A percentile compares a stretch with the other conserved stretches of the same genome.
Conservation (phyloP, 2,888 invertebrate species). For the Abscondita cerata region DNA sequence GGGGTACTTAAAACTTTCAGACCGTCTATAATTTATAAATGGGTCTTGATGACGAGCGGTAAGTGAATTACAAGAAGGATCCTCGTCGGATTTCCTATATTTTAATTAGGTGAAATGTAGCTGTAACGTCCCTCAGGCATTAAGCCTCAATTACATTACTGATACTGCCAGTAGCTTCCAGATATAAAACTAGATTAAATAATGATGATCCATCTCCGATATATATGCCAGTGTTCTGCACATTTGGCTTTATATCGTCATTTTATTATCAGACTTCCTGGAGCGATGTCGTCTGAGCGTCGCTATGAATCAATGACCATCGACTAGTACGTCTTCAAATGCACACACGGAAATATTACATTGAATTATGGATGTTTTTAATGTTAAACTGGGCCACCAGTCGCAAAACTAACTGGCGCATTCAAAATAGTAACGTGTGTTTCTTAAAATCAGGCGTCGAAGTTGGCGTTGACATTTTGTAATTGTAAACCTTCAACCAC, state of each 20-base stretch:
- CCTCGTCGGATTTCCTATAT: conserved; percentile 47
- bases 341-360: conserved; percentile 20
- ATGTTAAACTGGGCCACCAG: too few species aligned
- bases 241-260: conserved; percentile 31
- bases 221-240: conserved; percentile 19
- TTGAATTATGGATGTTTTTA: too few species aligned
- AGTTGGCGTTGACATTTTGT: too few species aligned
- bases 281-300: conserved; percentile 33
- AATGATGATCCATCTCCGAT: conserved; percentile 29
- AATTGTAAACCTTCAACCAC: too few species aligned
- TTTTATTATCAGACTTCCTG: conserved; percentile 33
- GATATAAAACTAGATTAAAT: conserved; percentile 31
- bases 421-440: too few species aligned
- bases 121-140: conserved; percentile 37
- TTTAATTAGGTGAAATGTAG: conserved; percentile 44
- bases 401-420: too few species aligned
- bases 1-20: conserved; percentile 44
- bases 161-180: conserved; percentile 14
- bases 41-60: conserved; percentile 44
- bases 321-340: conserved; percentile 30
- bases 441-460: too few species aligned
- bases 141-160: conserved; percentile 41
- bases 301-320: conserved; percentile 34
- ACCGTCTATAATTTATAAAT: conserved; percentile 47
- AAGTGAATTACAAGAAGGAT: conserved; percentile 49